Conservation (phyloP, 2,113 vertebrate species). For the Uria aalge region DNA sequence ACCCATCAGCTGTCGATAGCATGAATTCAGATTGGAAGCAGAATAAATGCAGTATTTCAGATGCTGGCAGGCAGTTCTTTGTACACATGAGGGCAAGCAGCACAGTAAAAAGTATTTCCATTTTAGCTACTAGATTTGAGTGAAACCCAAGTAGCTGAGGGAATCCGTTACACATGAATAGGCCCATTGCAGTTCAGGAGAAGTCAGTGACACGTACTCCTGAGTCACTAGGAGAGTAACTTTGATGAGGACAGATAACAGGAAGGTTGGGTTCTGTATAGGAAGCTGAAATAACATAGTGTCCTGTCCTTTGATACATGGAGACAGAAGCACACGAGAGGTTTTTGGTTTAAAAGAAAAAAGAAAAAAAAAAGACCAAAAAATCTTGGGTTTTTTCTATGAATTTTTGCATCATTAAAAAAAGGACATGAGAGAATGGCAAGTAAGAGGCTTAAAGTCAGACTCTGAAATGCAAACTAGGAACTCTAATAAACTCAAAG, state of each 20-base stretch:
- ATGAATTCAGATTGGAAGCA: neutral
- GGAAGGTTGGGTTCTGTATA: neutral
- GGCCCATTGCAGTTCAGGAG: neutral
- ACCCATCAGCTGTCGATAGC: neutral
- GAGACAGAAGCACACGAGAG: neutral
- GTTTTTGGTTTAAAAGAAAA: neutral
- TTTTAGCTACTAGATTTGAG: neutral
- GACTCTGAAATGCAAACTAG: neutral
- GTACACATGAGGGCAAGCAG: neutral
- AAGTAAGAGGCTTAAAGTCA: neutral
- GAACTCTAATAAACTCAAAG: neutral
- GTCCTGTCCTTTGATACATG: neutral
- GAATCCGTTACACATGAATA: neutral
- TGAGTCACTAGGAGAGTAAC: neutral
- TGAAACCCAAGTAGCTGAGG: neutral
- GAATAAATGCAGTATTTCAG: neutral
- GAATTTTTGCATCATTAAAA: neutral
- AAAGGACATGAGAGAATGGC: neutral
- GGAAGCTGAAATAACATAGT: neutral
- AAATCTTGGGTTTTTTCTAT: neutral
- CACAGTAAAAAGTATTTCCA: neutral
- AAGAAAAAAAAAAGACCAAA: neutral
- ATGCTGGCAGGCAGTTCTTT: neutral
- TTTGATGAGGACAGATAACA: neutral
- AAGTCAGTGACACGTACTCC: neutral